phyloP scores from a whole-genome alignment of 1,140 invertebrate species.

The Amphibalanus amphitrite region DNA sequence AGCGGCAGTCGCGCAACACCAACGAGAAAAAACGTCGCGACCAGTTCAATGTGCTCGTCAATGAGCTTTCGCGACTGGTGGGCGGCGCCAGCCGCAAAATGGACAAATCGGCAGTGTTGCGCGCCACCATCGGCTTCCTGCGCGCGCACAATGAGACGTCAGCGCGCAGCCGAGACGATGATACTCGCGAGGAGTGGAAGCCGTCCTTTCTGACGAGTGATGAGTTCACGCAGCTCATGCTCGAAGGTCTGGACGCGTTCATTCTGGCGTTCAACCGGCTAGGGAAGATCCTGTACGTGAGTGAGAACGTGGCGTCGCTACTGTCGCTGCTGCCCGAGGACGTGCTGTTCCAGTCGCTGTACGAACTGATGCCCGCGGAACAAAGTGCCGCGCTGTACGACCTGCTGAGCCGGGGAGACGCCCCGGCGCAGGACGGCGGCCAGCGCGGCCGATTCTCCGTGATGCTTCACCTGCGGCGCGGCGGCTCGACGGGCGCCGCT shows the following conservation, averaged over 20 bases:
- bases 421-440: constrained; percentile 15
- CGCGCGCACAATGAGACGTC: constrained; percentile 82
- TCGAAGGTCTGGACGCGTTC: constrained; percentile 66
- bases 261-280: constrained; percentile 70
- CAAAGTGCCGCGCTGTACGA: constrained; percentile 59
- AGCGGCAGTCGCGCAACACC: constrained; percentile 66
- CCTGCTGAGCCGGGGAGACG: constrained; percentile 16
- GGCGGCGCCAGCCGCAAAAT: constrained; percentile 61
- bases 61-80: constrained; percentile 77
- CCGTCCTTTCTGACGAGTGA: constrained; percentile 85
- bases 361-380: constrained; percentile 58
- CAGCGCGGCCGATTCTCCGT: constrained; percentile 15
- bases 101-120: constrained; percentile 89
- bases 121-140: constrained; percentile 80
- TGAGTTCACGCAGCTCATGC: constrained; percentile 74
- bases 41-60: constrained; percentile 84
- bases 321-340: constrained; percentile 62
- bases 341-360: constrained; percentile 51
- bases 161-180: constrained; percentile 59
- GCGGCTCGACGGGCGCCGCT: too few relatives aligned
- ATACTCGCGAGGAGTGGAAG: constrained; percentile 89
- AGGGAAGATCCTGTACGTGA: constrained; percentile 68
- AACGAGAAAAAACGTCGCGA: constrained; percentile 88
- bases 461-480: too few relatives aligned
- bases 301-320: constrained; percentile 74